phyloP scores from a whole-genome alignment of 2,797 vertebrate species.

The Gastrophryne carolinensis region DNA sequence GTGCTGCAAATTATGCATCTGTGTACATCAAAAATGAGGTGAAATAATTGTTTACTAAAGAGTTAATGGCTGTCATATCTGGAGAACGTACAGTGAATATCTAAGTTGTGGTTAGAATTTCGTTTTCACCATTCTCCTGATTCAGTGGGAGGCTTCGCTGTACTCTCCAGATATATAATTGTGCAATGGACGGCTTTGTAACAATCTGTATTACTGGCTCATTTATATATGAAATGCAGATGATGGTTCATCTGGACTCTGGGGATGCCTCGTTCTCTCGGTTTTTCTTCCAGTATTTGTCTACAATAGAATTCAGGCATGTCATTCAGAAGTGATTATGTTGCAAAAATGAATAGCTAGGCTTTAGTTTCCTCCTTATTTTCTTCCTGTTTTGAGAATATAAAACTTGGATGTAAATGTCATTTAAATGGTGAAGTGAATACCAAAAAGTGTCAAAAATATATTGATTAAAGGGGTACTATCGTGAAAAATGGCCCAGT shows the following conservation, averaged over 20 bases:
- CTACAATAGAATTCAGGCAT: slow-evolving; percentile 2
- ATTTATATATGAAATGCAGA: slow-evolving; percentile 24
- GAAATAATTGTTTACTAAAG: neutral
- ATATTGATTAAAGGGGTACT: no score
- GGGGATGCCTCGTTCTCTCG: slow-evolving; percentile 1
- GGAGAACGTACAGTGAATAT: neutral
- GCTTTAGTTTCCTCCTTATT: no score
- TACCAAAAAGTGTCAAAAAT: no score
- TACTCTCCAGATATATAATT: neutral
- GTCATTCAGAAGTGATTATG: neutral
- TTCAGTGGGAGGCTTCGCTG: neutral
- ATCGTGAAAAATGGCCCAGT: no score
- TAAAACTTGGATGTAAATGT: no score
- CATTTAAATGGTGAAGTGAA: no score
- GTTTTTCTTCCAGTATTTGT: neutral
- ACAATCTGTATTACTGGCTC: neutral
- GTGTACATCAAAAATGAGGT: neutral
- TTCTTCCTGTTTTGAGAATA: no score
- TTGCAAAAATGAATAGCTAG: no score
- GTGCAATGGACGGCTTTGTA: slow-evolving; percentile 1
- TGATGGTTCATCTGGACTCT: neutral
- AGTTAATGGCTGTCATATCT: neutral
- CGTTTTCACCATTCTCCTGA: neutral
- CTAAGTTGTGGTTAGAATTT: neutral
- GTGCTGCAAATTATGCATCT: neutral